A percentile compares a stretch with the other conserved stretches of the same genome.
Conservation (phyloP, 2,888 invertebrate genomes). For the Eristalis intricaria region DNA sequence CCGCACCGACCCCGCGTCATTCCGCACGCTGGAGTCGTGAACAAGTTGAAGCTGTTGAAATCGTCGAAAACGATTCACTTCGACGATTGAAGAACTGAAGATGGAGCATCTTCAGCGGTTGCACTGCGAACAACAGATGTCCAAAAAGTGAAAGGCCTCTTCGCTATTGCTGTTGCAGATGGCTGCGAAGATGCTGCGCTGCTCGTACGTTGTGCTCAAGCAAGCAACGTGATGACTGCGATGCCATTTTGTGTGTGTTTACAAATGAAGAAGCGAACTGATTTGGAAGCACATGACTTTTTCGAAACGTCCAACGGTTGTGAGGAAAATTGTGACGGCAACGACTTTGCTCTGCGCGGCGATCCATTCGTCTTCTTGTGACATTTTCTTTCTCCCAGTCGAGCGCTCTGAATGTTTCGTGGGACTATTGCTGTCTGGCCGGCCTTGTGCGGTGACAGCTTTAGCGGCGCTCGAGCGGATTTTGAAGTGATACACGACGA, state of each 20-base stretch:
- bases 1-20: slow-evolving; percentile 1
- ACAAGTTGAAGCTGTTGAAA: slow-evolving; percentile 31
- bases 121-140: slow-evolving; percentile 47
- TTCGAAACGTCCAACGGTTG: slow-evolving; percentile 6
- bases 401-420: background rate
- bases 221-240: slow-evolving; percentile 38
- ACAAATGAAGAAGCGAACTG: slow-evolving; percentile 13
- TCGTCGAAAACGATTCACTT: slow-evolving; percentile 34
- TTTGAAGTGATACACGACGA: slow-evolving; percentile 5
- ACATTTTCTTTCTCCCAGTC: slow-evolving; percentile 15
- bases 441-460: slow-evolving; percentile 29
- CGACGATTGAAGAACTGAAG: slow-evolving; percentile 30
- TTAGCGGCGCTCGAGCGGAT: background rate
- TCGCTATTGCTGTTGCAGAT: background rate
- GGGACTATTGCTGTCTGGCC: background rate
- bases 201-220: slow-evolving; percentile 20
- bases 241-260: slow-evolving; percentile 45
- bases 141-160: slow-evolving; percentile 67
- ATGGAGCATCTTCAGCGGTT: slow-evolving; percentile 56
- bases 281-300: slow-evolving; percentile 20
- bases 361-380: slow-evolving; percentile 16
- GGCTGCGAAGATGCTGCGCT: slow-evolving; percentile 27
- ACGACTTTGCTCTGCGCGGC: background rate
- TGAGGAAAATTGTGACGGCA: background rate
- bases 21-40: slow-evolving; percentile 5